Evolutionary conservation across 2,888 invertebrate species (phyloP).

Genomic region (Timema podura): DNA sequence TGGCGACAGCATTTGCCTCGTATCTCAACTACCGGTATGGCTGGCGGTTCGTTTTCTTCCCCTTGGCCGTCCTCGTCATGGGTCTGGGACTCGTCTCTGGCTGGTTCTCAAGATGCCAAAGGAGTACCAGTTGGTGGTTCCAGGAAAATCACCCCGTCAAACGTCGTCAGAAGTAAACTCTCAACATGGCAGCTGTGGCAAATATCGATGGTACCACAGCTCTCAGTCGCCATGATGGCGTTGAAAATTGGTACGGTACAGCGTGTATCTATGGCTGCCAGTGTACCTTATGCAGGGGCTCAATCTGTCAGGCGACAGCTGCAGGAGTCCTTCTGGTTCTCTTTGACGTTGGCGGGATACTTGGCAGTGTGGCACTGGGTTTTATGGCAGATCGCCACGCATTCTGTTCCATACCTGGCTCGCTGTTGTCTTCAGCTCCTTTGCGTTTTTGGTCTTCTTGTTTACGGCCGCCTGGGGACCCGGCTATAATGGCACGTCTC

Average conservation of each 20-base stretch:
- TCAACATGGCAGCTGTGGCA: constrained; percentile 39
- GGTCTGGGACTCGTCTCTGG: constrained; percentile 40
- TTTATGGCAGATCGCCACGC: constrained; percentile 43
- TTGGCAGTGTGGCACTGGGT: constrained; percentile 46
- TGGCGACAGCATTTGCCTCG: constrained; percentile 45
- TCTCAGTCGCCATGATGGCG: constrained; percentile 46
- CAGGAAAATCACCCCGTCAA: constrained; percentile 37
- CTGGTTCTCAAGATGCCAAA: constrained; percentile 38
- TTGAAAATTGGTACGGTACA: constrained; percentile 49
- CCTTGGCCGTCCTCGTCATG: constrained; percentile 42
- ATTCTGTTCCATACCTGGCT: constrained; percentile 40
- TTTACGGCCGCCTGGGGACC: constrained; percentile 44
- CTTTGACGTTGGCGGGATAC: constrained; percentile 49
- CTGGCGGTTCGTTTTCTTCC: constrained; percentile 44
- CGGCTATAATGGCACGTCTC: constrained; percentile 42
- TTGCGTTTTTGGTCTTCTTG: constrained; percentile 38
- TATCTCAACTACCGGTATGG: constrained; percentile 43
- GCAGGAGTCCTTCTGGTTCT: constrained; percentile 47
- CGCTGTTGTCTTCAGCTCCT: constrained; percentile 33
- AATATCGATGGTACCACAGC: constrained; percentile 44
- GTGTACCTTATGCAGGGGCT: constrained; percentile 45
- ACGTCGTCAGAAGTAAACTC: neutral
- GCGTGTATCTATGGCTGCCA: constrained; percentile 50
- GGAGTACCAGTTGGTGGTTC: constrained; percentile 39
- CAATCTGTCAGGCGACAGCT: constrained; percentile 42